Conservation (phyloP, 2,113 vertebrate genomes). For the Terrapene triunguis region DNA sequence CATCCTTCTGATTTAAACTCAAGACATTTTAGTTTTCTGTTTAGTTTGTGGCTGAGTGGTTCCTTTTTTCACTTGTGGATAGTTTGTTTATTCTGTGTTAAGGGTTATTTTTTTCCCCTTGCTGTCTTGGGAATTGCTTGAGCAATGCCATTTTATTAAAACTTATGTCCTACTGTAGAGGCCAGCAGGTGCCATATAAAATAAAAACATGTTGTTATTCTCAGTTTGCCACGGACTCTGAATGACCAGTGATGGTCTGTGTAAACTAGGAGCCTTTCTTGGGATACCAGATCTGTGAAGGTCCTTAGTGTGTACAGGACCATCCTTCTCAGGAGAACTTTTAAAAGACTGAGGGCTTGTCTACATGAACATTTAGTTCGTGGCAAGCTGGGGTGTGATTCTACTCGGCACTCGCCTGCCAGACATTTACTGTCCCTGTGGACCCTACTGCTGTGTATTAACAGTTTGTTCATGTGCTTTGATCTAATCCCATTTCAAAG, state of each 20-base stretch:
- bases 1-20: conserved; percentile 62
- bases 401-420: too few species aligned
- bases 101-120: conserved; percentile 63
- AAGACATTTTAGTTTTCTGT: conserved; percentile 69
- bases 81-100: conserved; percentile 60
- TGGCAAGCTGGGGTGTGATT: too few species aligned
- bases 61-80: conserved; percentile 67
- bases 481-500: too few species aligned
- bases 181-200: conserved; percentile 35
- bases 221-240: not conserved
- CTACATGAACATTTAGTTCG: not conserved
- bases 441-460: too few species aligned
- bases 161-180: conserved; percentile 47
- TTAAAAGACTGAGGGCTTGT: not conserved
- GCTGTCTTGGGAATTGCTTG: conserved; percentile 63
- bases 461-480: too few species aligned
- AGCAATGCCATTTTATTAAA: conserved; percentile 54
- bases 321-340: not conserved
- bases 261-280: not conserved
- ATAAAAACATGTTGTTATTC: conserved; percentile 36
- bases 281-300: not conserved
- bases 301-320: not conserved
- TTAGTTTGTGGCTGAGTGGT: conserved; percentile 64
- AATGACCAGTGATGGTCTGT: not conserved
- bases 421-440: too few species aligned